Conservation (phyloP, 2,888 invertebrate species). For the Morpho helenor region DNA sequence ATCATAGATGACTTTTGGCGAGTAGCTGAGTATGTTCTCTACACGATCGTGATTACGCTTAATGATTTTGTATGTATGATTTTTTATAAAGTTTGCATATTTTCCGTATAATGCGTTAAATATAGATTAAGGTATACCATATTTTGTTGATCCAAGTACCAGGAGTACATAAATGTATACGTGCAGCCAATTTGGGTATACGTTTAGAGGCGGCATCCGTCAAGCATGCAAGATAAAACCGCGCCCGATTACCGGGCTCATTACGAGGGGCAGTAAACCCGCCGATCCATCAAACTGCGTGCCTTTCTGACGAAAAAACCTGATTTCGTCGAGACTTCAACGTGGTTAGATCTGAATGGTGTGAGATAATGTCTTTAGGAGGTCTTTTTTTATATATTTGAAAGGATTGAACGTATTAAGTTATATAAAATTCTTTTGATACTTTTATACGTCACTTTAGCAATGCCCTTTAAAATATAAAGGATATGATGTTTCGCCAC, state of each 20-base stretch:
- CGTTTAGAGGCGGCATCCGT: conserved; percentile 32
- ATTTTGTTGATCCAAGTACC: too few species aligned
- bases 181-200: conserved; percentile 23
- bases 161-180: neutral
- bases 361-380: conserved; percentile 1
- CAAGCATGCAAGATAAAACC: conserved; percentile 35
- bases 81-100: too few species aligned
- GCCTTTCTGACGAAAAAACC: conserved; percentile 33
- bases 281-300: conserved; percentile 46
- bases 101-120: too few species aligned
- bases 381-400: neutral
- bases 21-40: too few species aligned
- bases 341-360: conserved; percentile 7
- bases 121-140: too few species aligned
- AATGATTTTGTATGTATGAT: too few species aligned
- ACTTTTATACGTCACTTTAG: neutral
- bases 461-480: neutral
- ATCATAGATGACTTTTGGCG: too few species aligned
- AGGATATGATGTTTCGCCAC: neutral
- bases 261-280: conserved; percentile 46
- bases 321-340: conserved; percentile 23
- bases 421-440: neutral
- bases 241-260: conserved; percentile 41
- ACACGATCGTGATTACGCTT: too few species aligned
- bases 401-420: too few species aligned